Base-by-base conservation (phyloP, 2,797 vertebrate genomes). In the Neoniphon sammara region DNA sequence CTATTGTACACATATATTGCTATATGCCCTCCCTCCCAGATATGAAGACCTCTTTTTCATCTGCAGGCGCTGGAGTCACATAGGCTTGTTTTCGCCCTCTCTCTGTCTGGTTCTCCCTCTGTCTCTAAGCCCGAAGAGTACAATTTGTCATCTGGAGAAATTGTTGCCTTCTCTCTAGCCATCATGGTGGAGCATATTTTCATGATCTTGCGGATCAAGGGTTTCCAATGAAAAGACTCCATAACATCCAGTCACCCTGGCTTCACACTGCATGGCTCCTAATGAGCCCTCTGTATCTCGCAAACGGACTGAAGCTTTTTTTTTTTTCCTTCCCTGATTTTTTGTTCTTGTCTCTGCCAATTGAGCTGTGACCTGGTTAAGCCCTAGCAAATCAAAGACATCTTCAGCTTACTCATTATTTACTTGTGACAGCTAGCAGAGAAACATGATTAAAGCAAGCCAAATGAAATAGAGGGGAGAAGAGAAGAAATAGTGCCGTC, bases 331-430 rank as follows among this genome's bases (percentile, higher is more conserved):
- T 31, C 6, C 30, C 6, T 31, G n/a, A n/a, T 66, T 76, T 54
- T 80, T 81, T 77, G 67, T 55, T 14, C 78, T 78, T 69, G 76
- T 85, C 83, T 82, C 60, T 82, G 82, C 82, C 82, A 86, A 80
- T 86, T 88, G 88, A 93, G 85, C 86, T 88, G 83, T 91, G 89
- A 93, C 90, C 90, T 31, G 50, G 67, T 81, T 73, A 75, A 77
- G 73, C 85, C 82, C 77, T 70, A 72, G 81, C 80, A 82, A 92
- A 91, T 92, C 88, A 91, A 93, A 91, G 83, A 80, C 71, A 81
- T 90, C 79, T 89, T 75, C 66, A 90, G 82, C 87, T 82, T 77
- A 85, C 84, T 92, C 87, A 88, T 92, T 91, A 91, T 90, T 88
- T 90, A 89, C 83, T 86, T 85, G 77, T 88, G 87, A 87, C 91